Conservation (phyloP, 2,797 vertebrate genomes). For the Coccyzus lansbergi region DNA sequence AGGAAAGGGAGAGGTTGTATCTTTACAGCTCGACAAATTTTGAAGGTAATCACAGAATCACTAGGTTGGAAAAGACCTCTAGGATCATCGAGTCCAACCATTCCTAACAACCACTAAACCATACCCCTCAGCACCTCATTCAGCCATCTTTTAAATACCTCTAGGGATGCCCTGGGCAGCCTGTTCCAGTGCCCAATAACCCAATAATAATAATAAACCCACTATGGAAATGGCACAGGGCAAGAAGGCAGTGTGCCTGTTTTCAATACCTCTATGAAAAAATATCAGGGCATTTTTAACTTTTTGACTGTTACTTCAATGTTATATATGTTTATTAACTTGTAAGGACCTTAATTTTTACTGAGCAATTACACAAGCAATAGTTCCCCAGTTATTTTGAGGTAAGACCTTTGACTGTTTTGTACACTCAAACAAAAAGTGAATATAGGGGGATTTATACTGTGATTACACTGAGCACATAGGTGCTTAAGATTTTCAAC, state of each 20-base stretch:
- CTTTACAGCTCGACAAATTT: not conserved
- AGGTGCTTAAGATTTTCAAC: not conserved
- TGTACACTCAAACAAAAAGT: not conserved
- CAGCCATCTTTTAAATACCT: no score
- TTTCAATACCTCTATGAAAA: not conserved
- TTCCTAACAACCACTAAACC: no score
- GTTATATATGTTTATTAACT: not conserved
- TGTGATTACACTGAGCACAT: not conserved
- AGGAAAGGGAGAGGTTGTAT: not conserved
- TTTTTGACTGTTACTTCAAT: not conserved
- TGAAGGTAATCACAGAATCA: not conserved
- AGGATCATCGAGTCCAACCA: no score
- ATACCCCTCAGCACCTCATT: no score
- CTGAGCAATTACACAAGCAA: not conserved
- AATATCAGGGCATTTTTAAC: not conserved
- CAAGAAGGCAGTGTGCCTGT: rapidly evolving
- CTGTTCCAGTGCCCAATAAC: no score
- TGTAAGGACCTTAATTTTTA: not conserved
- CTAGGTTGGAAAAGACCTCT: no score
- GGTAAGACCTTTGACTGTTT: not conserved
- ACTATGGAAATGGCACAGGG: not conserved
- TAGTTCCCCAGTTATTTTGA: not conserved
- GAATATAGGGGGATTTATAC: not conserved
- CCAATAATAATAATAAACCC: not conserved
- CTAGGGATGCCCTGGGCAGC: no score